These are phyloP conservation scores for Schizaphis graminum DNA, from an alignment of 2,888 invertebrate species.

Conservation along the genomic window DNA sequence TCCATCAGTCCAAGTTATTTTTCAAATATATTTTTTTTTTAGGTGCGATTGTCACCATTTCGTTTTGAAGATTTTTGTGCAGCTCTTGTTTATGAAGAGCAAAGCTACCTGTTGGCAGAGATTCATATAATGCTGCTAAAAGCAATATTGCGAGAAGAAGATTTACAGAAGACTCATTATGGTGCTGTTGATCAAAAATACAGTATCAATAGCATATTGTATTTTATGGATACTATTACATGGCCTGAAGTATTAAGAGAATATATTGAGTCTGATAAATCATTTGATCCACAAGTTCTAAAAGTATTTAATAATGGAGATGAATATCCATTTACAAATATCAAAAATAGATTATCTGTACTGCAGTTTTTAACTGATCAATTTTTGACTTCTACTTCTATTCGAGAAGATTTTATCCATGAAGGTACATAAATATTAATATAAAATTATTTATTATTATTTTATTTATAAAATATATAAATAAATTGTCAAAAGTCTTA, in stretches of 20 bases:
- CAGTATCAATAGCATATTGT: slow-evolving; percentile 93
- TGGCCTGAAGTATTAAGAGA: slow-evolving; percentile 94
- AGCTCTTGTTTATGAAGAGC: slow-evolving; percentile 91
- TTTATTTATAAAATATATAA: not conserved
- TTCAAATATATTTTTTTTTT: not conserved
- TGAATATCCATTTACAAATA: slow-evolving; percentile 89
- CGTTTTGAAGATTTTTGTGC: slow-evolving; percentile 98
- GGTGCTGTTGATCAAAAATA: slow-evolving; percentile 98
- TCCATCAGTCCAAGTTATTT: not conserved
- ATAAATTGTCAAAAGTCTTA: not conserved
- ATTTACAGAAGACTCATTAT: slow-evolving; percentile 94
- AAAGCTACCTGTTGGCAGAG: slow-evolving; percentile 91
- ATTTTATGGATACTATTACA: slow-evolving; percentile 93
- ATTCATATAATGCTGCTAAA: slow-evolving; percentile 94
- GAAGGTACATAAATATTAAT: slow-evolving; percentile 78
- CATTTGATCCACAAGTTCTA: slow-evolving; percentile 81
- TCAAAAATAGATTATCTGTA: slow-evolving; percentile 84
- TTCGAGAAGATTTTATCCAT: slow-evolving; percentile 92
- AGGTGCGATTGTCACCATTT: slow-evolving; percentile 91
- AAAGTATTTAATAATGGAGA: slow-evolving; percentile 77
- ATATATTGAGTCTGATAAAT: slow-evolving; percentile 91
- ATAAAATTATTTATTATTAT: no score
- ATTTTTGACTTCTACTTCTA: slow-evolving; percentile 92
- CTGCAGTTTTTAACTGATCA: slow-evolving; percentile 94
- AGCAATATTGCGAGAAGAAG: slow-evolving; percentile 92